Base-by-base conservation (phyloP, 2,888 invertebrate genomes). In the Erynnis tages region DNA sequence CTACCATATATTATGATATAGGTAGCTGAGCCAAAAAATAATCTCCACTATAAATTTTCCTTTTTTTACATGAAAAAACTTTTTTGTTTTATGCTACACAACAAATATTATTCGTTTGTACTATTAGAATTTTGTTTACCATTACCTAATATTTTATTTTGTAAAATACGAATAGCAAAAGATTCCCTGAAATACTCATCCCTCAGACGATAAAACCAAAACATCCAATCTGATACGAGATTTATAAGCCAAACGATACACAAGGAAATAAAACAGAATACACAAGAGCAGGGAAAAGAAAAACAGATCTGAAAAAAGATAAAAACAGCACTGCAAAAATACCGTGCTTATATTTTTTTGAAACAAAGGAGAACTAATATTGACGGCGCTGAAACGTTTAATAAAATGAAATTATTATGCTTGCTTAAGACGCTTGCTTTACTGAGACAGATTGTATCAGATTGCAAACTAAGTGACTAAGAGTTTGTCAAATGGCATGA, bases 401-500 rank as follows among this genome's bases (percentile, higher is more conserved):
- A 40, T 40, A 40, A 40, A 40, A 40, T 40, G 21, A 40, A 25
- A 40, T 40, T 40, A 40, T 40, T 40, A 40, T 25, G 13, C 40
- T 40, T 14, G 21, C 21, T 6, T 8, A 14, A 40, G 40, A 40
- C 14, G 40, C 40, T 40, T 40, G 25, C 40, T 14, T 40, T 40
- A 25, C 40, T 23, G 40, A 13, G 25, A 23, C 13, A 25, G 25
- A 40, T 40, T 25, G 14, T 25, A 23, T 13, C 40, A 25, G 40
- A 40, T 40, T 40, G 40, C 21, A 40, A n/a, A 8, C n/a, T 25
- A 21, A 40, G 25, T 25, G 25, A 8, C 40, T n/a, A 19, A 35
- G 16, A 4, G 10, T 10, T 16, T 35, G 10, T 35, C 19, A 19
- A 6, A 17, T 35, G 10, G 3, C 21, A 5, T n/a, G n/a, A n/a